Conservation (phyloP, 2,888 invertebrate species). For the Nemotelus pantherinus region DNA sequence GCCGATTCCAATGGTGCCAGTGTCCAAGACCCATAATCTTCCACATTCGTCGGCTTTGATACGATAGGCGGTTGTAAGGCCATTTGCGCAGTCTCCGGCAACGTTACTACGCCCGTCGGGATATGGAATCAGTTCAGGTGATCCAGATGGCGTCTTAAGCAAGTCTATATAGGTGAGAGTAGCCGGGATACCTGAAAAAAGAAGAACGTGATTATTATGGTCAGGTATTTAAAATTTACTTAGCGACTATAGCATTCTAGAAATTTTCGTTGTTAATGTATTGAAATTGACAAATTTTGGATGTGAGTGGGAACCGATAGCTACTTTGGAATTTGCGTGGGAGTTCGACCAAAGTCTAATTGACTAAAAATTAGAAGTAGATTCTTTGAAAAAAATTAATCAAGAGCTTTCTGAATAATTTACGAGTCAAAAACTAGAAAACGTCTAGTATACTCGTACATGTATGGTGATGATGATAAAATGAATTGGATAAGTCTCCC, state of each 20-base stretch:
- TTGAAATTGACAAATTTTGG: too few species aligned
- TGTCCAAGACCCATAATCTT: constrained; percentile 84
- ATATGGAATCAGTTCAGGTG: constrained; percentile 80
- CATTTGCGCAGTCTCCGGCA: constrained; percentile 78
- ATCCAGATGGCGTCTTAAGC: constrained; percentile 72
- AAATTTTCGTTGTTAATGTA: too few species aligned
- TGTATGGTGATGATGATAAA: too few species aligned
- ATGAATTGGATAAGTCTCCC: too few species aligned
- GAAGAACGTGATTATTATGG: background rate
- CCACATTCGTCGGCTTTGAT: constrained; percentile 82
- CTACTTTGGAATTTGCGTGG: too few species aligned
- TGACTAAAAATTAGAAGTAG: too few species aligned
- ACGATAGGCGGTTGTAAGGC: constrained; percentile 81
- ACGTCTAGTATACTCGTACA: too few species aligned
- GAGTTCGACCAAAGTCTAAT: too few species aligned
- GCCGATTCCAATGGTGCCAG: constrained; percentile 84
- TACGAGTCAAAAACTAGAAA: too few species aligned
- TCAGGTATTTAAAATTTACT: background rate
- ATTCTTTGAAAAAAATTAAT: too few species aligned
- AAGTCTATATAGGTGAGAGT: constrained; percentile 83
- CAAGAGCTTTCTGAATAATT: too few species aligned
- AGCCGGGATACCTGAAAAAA: constrained; percentile 76
- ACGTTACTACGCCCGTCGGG: constrained; percentile 80
- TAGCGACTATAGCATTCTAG: background rate
- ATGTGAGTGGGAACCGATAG: too few species aligned